Conservation (phyloP, 2,888 invertebrate species). For the Bhutanitis thaidina region DNA sequence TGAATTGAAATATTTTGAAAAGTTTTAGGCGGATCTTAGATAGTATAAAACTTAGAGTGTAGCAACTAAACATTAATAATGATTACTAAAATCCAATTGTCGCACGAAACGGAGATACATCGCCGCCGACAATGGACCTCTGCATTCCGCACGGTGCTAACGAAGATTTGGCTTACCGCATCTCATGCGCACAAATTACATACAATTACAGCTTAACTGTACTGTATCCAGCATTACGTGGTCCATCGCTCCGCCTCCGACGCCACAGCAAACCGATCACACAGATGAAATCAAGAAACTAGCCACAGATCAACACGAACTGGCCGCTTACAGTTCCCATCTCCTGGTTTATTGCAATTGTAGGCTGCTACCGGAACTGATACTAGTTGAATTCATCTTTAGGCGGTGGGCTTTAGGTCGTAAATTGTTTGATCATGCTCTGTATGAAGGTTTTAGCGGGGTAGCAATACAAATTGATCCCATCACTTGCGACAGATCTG, state of each 20-base stretch:
- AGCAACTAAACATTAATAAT: too few relatives aligned
- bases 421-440: conserved; percentile 35
- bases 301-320: conserved; percentile 38
- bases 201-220: conserved; percentile 48
- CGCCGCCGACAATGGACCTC: conserved; percentile 19
- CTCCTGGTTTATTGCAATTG: conserved; percentile 57
- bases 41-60: too few relatives aligned
- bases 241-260: conserved; percentile 25
- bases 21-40: too few relatives aligned
- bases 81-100: conserved; percentile 6
- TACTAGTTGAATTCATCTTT: conserved; percentile 44
- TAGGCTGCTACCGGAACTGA: conserved; percentile 32
- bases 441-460: conserved; percentile 36
- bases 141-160: conserved; percentile 39
- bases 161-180: conserved; percentile 44
- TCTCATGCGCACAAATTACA: conserved; percentile 59
- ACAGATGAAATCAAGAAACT: conserved; percentile 23
- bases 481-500: conserved; percentile 35
- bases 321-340: conserved; percentile 45
- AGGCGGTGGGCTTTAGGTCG: conserved; percentile 43
- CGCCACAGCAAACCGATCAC: conserved; percentile 23
- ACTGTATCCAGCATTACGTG: conserved; percentile 31
- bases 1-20: too few relatives aligned
- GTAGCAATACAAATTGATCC: conserved; percentile 65
- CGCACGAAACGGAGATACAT: not conserved